Conservation (phyloP, 2,888 invertebrate species). For the Volucella inanis region DNA sequence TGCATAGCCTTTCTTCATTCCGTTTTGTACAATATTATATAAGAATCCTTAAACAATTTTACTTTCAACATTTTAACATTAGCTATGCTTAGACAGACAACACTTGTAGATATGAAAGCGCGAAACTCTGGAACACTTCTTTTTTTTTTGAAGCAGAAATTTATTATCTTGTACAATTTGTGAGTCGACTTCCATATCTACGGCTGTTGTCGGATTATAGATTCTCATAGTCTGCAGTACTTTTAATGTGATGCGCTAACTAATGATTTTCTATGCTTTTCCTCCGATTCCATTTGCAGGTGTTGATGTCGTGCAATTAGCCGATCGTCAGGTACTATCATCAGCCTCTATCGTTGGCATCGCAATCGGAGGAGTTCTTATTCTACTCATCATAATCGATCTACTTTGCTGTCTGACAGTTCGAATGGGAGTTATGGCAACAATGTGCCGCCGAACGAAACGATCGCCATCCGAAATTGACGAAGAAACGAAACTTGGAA, state of each 20-base stretch:
- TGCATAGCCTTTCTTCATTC: constrained; percentile 22
- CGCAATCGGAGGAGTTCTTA: constrained; percentile 91
- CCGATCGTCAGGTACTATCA: constrained; percentile 80
- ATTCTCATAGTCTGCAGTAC: constrained; percentile 5
- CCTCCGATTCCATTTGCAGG: constrained; percentile 76
- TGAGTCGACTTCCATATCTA: not conserved
- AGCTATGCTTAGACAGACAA: not conserved
- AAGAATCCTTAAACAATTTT: constrained; percentile 18
- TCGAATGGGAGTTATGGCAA: constrained; percentile 87
- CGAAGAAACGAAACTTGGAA: constrained; percentile 92
- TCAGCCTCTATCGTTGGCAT: constrained; percentile 91
- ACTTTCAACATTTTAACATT: constrained; percentile 22
- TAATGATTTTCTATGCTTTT: constrained; percentile 7
- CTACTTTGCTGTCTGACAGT: constrained; percentile 90
- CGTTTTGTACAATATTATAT: constrained; percentile 31
- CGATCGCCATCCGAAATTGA: constrained; percentile 85
- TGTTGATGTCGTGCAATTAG: constrained; percentile 81
- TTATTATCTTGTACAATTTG: not conserved
- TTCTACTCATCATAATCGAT: constrained; percentile 93
- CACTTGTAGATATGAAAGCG: constrained; percentile 21
- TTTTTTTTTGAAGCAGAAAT: not conserved
- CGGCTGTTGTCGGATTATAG: not conserved
- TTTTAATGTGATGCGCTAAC: constrained; percentile 20
- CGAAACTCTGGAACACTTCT: not conserved
- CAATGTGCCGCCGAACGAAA: constrained; percentile 85